Evolutionary conservation across 2,113 vertebrate genomes (phyloP).

Genomic region (Aphelocoma coerulescens): DNA sequence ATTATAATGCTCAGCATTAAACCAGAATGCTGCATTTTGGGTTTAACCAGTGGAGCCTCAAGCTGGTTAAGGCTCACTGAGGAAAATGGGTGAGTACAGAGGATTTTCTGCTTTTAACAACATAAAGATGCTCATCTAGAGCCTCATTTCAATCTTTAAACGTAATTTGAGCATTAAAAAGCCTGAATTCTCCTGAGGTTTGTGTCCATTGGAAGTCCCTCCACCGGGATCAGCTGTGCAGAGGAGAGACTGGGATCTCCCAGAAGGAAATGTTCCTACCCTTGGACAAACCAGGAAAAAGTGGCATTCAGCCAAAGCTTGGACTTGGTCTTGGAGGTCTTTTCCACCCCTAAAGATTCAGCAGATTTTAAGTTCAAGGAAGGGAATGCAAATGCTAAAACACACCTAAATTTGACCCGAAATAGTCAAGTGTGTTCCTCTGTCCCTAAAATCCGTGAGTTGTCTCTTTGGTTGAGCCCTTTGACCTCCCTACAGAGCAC

Average conservation of each 20-base stretch:
- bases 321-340: too few relatives aligned
- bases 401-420: not conserved
- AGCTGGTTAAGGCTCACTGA: not conserved
- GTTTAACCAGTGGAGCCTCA: not conserved
- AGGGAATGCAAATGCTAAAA: not conserved
- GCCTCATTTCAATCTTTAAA: not conserved
- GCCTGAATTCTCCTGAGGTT: not conserved
- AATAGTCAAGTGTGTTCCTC: fast-evolving
- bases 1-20: not conserved
- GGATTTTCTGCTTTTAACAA: not conserved
- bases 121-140: fast-evolving
- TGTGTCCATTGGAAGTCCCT: fast-evolving
- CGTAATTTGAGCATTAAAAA: not conserved
- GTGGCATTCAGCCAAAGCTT: not conserved
- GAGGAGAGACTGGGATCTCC: not conserved
- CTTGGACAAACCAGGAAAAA: fast-evolving
- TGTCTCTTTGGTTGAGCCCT: not conserved
- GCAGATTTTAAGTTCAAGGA: not conserved
- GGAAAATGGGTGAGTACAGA: not conserved
- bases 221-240: not conserved
- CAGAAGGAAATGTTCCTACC: fast-evolving
- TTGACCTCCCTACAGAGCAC: fast-evolving
- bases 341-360: not conserved
- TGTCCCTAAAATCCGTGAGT: fast-evolving
- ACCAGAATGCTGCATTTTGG: not conserved